Percentiles rank a stretch among this genome's conserved stretches.
Conservation (phyloP, 2,113 vertebrate species). For the Trematomus loennbergii region DNA sequence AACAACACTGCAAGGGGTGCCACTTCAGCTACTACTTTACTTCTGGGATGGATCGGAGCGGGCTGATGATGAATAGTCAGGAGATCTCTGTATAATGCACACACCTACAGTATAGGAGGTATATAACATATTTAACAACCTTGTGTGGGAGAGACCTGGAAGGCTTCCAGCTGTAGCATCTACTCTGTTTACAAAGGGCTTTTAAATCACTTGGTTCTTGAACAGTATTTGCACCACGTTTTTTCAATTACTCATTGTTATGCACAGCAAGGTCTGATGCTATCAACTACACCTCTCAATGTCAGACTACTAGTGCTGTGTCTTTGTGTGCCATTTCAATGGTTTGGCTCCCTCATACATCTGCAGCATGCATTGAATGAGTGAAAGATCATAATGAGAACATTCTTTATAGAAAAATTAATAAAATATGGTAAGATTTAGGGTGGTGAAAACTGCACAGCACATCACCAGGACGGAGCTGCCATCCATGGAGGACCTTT, state of each 20-base stretch:
- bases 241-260: slow-evolving; percentile 43
- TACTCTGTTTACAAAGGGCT: slow-evolving; percentile 6
- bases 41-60: slow-evolving; percentile 8
- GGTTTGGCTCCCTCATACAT: neutral
- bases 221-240: slow-evolving; percentile 33
- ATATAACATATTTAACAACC: slow-evolving; percentile 30
- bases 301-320: neutral
- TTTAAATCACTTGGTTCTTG: slow-evolving; percentile 34
- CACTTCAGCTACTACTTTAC: slow-evolving; percentile 42
- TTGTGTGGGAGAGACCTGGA: slow-evolving; percentile 2
- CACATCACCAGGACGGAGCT: too few relatives aligned
- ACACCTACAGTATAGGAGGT: slow-evolving; percentile 1
- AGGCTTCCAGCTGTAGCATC: slow-evolving; percentile 23
- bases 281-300: slow-evolving; percentile 21
- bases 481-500: too few relatives aligned
- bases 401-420: neutral
- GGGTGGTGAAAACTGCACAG: too few relatives aligned
- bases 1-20: slow-evolving; percentile 67
- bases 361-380: neutral
- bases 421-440: neutral
- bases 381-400: neutral
- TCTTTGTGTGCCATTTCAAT: neutral
- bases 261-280: slow-evolving; percentile 1
- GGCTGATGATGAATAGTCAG: slow-evolving; percentile 28
- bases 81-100: slow-evolving; percentile 17